Base-by-base conservation (phyloP, 2,888 invertebrate species). In the Drosophila ustulata region DNA sequence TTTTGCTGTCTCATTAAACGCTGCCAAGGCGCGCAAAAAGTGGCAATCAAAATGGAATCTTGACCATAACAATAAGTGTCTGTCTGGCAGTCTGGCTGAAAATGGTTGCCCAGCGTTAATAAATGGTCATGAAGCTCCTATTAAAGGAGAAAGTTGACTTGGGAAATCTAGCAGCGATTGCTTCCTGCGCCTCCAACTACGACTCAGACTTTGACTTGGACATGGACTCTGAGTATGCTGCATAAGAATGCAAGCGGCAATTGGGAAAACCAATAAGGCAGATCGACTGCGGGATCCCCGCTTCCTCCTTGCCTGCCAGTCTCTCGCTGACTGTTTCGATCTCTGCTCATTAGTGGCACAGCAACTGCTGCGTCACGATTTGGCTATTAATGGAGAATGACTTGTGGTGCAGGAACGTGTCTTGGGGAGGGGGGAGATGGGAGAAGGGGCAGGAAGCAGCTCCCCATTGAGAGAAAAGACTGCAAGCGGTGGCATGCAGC, bases 311-410 rank as follows among this genome's bases (percentile, higher is more conserved):
- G 34, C 43, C 13, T 9, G 26, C 23, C 8, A 3, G n/a, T 41
- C 30, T 8, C 39, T 34, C 8, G 13, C 8, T 11, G 11, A 0
- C 2, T 39, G 11, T 13, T 11, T 26, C 13, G 32, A 3, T 45
- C 45, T 30, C 57, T 80, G 57, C 85, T 78, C 87, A 86, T 88
- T 78, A 86, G 83, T 68, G 72, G 71, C 72, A 43, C 41, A 61
- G 58, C 80, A 89, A 88, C 70, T 76, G 81, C 81, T 63, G 69
- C 75, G 77, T 89, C 91, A 90, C 90, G 90, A 88, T 78, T 87
- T 79, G 62, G 57, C 77, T 78, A 76, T 87, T 81, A 80, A 79
- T 72, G 47, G 45, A 30, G 46, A 46, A 47, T 32, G 52, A 53
- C 30, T 46, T 2, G 34, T 8, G 50, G 6, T 13, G 47, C 30